Conservation (phyloP, 2,113 vertebrate genomes). For the Pseudois nayaur region DNA sequence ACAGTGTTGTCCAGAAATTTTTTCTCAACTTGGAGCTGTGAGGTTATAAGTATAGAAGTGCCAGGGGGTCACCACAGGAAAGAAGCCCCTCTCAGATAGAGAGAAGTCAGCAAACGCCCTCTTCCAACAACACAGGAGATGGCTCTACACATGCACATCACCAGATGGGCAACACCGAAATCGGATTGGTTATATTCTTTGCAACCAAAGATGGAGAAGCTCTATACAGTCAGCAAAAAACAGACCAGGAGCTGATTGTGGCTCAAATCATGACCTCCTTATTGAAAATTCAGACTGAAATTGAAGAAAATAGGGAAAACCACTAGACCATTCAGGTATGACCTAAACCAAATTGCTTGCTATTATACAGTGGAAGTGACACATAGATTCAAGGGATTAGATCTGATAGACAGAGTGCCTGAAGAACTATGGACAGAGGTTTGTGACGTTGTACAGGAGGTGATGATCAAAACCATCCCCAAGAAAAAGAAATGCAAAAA, state of each 20-base stretch:
- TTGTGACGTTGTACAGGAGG: not conserved
- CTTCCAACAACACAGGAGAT: not conserved
- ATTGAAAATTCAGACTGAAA: not conserved
- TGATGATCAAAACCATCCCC: not conserved
- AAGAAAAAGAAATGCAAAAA: not conserved
- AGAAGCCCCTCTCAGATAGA: not conserved
- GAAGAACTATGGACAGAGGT: not conserved
- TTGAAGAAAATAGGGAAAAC: not conserved
- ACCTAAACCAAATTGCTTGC: not conserved
- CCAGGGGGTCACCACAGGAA: not conserved
- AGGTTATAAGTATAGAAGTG: not conserved
- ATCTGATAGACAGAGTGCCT: not conserved
- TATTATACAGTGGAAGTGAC: not conserved
- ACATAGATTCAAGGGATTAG: not conserved
- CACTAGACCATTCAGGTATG: not conserved
- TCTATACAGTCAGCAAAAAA: not conserved
- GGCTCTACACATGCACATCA: not conserved
- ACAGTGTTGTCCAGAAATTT: not conserved
- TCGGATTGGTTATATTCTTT: not conserved
- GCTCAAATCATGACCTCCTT: not conserved
- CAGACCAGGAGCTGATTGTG: not conserved
- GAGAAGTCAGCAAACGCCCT: not conserved
- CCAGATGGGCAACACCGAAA: not conserved
- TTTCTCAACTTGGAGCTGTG: not conserved
- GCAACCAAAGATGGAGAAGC: not conserved